Percentiles rank a stretch among this genome's conserved stretches.
phyloP scores from a whole-genome alignment of 2,888 invertebrate species.

The Dryocosmus kuriphilus region DNA sequence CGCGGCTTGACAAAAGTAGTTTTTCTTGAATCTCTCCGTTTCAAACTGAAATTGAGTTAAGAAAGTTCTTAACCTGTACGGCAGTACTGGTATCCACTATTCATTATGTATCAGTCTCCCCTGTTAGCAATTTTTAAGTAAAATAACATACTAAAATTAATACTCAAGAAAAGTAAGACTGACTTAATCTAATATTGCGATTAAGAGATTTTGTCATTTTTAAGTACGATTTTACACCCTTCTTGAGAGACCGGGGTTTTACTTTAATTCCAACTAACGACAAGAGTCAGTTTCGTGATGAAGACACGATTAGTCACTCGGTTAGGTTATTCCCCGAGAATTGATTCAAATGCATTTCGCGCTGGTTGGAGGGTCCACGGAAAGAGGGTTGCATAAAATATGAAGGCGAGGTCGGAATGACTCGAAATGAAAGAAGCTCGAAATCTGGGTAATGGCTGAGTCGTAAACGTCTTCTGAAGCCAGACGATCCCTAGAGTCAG shows the following conservation, averaged over 20 bases:
- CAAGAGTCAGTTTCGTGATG: neutral
- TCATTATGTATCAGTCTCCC: too few relatives aligned
- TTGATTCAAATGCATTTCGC: constrained; percentile 35
- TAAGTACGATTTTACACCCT: neutral
- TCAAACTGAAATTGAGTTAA: too few relatives aligned
- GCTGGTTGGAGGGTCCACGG: constrained; percentile 10
- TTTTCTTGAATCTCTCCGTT: too few relatives aligned
- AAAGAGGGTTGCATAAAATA: constrained; percentile 42
- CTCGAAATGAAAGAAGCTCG: constrained; percentile 37
- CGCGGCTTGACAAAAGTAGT: too few relatives aligned
- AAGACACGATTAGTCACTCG: constrained; percentile 27
- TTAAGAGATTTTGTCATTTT: too few relatives aligned
- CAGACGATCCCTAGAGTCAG: neutral
- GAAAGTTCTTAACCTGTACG: too few relatives aligned
- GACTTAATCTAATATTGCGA: too few relatives aligned
- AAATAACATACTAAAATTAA: too few relatives aligned
- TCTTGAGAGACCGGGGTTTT: neutral
- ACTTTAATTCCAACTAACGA: neutral
- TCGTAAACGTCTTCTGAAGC: constrained; percentile 35
- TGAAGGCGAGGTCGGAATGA: constrained; percentile 19
- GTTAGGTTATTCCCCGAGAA: constrained; percentile 25
- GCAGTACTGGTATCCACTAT: too few relatives aligned
- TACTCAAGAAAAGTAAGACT: too few relatives aligned
- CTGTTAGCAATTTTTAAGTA: too few relatives aligned
- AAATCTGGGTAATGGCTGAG: constrained; percentile 37